Conservation (phyloP, 1,140 invertebrate species). For the Pollicipes pollicipes region DNA sequence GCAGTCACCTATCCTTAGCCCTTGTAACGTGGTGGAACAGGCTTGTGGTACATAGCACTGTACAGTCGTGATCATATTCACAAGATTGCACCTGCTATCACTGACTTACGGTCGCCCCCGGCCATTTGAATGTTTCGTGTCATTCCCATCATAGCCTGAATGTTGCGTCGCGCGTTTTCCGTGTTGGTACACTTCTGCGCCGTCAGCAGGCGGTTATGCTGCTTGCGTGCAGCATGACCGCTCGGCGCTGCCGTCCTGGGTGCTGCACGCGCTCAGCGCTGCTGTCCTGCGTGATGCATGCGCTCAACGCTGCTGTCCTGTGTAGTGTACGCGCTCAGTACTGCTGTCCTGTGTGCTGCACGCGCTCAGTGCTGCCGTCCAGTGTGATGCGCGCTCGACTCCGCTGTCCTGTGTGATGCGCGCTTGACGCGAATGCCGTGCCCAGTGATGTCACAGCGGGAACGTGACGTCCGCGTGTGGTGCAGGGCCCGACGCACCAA, state of each 20-base stretch:
- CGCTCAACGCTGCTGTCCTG: not conserved
- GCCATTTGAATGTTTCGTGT: too few relatives aligned
- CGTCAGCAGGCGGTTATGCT: not conserved
- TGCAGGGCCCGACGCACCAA: not conserved
- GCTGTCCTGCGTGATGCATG: not conserved
- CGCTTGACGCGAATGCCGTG: too few relatives aligned
- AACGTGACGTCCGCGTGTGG: not conserved
- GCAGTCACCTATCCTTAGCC: not conserved
- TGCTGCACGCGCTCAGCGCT: too few relatives aligned
- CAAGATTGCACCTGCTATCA: too few relatives aligned
- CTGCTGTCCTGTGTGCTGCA: too few relatives aligned
- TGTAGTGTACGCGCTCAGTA: not conserved
- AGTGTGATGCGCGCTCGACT: not conserved
- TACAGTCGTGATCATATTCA: too few relatives aligned
- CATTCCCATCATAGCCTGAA: not conserved
- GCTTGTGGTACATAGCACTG: too few relatives aligned
- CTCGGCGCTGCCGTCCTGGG: too few relatives aligned
- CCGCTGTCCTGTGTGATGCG: not conserved
- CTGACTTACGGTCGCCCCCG: not conserved
- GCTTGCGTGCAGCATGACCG: too few relatives aligned
- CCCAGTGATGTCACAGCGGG: too few relatives aligned
- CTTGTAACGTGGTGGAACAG: too few relatives aligned
- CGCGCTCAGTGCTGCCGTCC: too few relatives aligned
- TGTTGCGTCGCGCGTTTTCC: not conserved
- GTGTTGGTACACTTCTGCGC: not conserved